Conservation (phyloP, 1,140 invertebrate genomes). For the Aphaenogaster rudis region DNA sequence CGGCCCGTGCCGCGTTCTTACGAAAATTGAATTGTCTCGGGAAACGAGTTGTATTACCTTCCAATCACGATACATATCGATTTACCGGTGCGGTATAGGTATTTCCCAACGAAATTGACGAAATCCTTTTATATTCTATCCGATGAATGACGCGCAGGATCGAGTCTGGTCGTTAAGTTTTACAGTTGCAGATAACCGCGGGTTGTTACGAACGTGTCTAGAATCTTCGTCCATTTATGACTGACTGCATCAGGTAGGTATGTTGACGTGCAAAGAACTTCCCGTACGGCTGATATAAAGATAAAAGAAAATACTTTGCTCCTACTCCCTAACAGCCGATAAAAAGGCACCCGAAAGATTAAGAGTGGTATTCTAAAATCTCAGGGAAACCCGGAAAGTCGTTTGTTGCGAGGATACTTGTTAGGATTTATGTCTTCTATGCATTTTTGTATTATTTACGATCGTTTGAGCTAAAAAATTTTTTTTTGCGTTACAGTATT, state of each 20-base stretch:
- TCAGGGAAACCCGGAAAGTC: background rate
- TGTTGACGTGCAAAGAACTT: background rate
- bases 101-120: background rate
- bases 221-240: background rate
- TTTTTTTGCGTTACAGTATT: background rate
- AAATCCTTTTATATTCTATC: background rate
- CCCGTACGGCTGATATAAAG: background rate
- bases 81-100: background rate
- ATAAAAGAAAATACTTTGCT: background rate
- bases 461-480: background rate
- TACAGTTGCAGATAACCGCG: conserved; percentile 14
- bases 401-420: background rate
- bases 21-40: background rate
- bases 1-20: no score
- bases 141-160: background rate
- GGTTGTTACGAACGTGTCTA: background rate
- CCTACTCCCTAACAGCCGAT: background rate
- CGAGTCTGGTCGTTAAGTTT: background rate
- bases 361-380: background rate
- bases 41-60: background rate
- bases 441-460: background rate
- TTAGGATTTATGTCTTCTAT: background rate
- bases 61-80: background rate
- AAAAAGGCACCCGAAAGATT: background rate
- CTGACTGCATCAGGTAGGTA: background rate